Conservation (phyloP, 2,888 invertebrate species). For the Ophion ventricosus region DNA sequence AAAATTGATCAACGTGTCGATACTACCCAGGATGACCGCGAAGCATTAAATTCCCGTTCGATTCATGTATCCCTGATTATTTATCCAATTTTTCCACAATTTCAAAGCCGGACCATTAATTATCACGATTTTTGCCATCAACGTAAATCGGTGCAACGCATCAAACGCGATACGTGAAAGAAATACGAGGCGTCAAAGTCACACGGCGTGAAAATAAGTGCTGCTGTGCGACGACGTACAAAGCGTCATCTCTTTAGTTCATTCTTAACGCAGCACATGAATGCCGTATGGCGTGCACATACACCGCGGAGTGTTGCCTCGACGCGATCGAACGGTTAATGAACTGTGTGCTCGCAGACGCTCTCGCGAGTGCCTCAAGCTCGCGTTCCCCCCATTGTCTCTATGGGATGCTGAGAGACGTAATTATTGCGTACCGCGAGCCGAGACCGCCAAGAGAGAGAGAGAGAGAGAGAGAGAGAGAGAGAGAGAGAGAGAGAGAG, state of each 20-base stretch:
- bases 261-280: conserved; percentile 41
- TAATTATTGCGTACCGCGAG: conserved; percentile 64
- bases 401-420: conserved; percentile 63
- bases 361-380: conserved; percentile 41
- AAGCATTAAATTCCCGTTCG: too few species aligned
- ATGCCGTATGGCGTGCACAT: conserved; percentile 18
- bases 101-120: too few species aligned
- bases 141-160: too few species aligned
- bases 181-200: not conserved
- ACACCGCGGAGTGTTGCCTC: conserved; percentile 9
- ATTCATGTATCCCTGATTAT: too few species aligned
- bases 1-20: too few species aligned
- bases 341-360: conserved; percentile 68
- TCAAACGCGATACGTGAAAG: not conserved
- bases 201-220: not conserved
- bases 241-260: conserved; percentile 17
- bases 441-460: conserved; percentile 42
- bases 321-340: conserved; percentile 73
- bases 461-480: conserved; percentile 42
- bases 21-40: too few species aligned
- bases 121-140: too few species aligned
- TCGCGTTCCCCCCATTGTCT: conserved; percentile 59
- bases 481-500: conserved; percentile 12
- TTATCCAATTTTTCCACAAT: too few species aligned
- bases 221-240: not conserved